phyloP scores from a whole-genome alignment of 2,888 invertebrate species.

The Lamellibrachia satsuma region DNA sequence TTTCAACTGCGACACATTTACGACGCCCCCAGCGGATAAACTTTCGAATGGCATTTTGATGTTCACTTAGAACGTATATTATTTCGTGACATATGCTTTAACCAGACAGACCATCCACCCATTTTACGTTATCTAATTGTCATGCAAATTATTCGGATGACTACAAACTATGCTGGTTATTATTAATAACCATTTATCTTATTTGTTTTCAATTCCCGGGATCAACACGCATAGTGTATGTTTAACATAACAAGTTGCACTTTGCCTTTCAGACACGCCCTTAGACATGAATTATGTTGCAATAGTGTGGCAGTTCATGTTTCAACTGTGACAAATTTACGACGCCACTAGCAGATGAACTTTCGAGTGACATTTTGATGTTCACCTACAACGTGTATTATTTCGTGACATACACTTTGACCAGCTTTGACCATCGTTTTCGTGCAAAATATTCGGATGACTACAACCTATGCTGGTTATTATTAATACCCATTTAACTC shows the following conservation, averaged over 20 bases:
- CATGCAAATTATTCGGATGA: too few relatives aligned
- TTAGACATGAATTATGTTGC: background rate
- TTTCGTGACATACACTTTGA: background rate
- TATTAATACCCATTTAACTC: too few relatives aligned
- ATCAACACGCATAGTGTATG: too few relatives aligned
- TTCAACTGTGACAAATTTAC: background rate
- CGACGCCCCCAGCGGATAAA: background rate
- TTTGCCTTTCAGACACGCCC: background rate
- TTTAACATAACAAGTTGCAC: background rate
- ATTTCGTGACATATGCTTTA: background rate
- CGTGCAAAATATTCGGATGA: too few relatives aligned
- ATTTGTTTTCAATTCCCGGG: too few relatives aligned
- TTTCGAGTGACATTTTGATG: background rate
- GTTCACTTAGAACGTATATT: background rate
- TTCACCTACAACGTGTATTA: background rate
- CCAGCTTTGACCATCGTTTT: background rate
- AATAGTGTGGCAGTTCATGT: background rate
- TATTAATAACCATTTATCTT: too few relatives aligned
- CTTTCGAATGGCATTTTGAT: background rate
- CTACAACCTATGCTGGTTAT: too few relatives aligned
- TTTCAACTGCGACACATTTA: background rate
- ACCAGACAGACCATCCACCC: background rate
- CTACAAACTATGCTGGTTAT: too few relatives aligned
- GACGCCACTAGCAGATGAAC: background rate
- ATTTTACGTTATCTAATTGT: too few relatives aligned